These are phyloP conservation scores for Nyctibius grandis DNA, from an alignment of 2,797 vertebrate genomes.

Conservation along the genomic window DNA sequence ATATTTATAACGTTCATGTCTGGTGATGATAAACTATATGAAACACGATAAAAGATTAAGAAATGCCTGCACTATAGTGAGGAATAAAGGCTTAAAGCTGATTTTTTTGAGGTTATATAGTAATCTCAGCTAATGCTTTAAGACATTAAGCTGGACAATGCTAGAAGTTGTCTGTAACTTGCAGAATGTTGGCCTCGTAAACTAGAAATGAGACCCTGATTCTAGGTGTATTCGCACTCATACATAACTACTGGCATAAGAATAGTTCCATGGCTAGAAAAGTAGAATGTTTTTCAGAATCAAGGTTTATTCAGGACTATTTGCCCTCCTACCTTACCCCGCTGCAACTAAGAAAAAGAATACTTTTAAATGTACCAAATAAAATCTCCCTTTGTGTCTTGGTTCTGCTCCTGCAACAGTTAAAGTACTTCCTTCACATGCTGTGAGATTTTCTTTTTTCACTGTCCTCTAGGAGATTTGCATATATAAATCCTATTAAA, in stretches of 20 bases:
- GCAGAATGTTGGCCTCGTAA: neutral
- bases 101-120: neutral
- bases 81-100: neutral
- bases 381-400: neutral
- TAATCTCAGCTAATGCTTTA: neutral
- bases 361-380: neutral
- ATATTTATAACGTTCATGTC: constrained; percentile 13
- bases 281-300: neutral
- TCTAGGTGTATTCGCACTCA: neutral
- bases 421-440: neutral
- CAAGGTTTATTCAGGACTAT: neutral
- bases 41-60: neutral
- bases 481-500: neutral
- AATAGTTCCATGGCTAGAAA: neutral
- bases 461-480: neutral
- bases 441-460: neutral
- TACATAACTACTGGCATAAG: neutral
- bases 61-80: neutral
- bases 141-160: neutral
- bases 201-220: neutral
- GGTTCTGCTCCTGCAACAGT: neutral
- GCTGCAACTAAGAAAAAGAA: neutral
- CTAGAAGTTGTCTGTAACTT: neutral
- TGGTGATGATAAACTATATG: constrained; percentile 1
- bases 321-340: neutral